Evolutionary conservation across 2,888 invertebrate species (phyloP), one percentile per base, ranked within the genome.

Genomic region (Cataglyphis altisquamis): DNA sequence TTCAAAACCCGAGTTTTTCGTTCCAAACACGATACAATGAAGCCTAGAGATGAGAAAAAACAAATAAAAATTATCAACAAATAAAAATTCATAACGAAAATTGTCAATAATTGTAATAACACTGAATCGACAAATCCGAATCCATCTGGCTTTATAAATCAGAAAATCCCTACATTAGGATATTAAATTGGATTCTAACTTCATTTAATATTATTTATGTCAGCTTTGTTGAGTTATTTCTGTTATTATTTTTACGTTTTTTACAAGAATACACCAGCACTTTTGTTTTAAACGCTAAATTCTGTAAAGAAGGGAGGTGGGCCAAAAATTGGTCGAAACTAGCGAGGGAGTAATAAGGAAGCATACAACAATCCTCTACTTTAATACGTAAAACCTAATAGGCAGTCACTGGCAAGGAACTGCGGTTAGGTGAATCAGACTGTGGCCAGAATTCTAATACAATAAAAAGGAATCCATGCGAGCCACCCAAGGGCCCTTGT

Each of bases 401-500:
- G 86, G 86, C 83, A 84, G 68, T 75, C 41, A 83, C 60, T 62
- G 67, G 29, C 64, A 25, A 39, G 21, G 64, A 67, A 73, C 5
- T 89, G 10, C 85, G 82, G 84, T 78, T 92, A 25, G 92, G 92
- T 41, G 91, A 92, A 39, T 39, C 92, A 4, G 90, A 92, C 73
- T 93, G 93, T 60, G 92, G 91, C 41, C 91, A 91, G 60, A 91
- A 87, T 36, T 83, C 92, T 12, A 81, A 81, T 57, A 83, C 88
- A 86, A 88, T 91, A 6, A 36, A 41, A 29, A 91, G 78, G 86
- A 89, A 90, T 66, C 93, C 94, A 1, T 93, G 91, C 67, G 88
- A 91, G 52, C 89, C 92, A 29, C 92, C 93, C 4, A 89, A 92
- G 60, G 92, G 92, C 8, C 92, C 93, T 64, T 92, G 92, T 78